Evolutionary conservation across 2,888 invertebrate genomes (phyloP), one percentile per base, ranked within the genome.

Genomic region (Ichneumon xanthorius): DNA sequence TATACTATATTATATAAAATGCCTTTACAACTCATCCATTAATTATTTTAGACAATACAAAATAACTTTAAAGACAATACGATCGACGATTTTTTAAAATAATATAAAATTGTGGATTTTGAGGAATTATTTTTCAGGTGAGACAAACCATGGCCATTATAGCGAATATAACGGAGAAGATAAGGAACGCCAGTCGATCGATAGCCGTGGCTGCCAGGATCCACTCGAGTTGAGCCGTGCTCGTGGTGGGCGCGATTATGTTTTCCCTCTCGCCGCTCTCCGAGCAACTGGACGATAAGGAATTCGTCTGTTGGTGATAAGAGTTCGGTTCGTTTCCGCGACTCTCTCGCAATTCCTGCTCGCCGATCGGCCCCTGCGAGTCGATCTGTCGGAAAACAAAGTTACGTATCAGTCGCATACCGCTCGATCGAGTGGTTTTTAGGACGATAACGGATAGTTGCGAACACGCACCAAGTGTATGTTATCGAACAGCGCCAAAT

Each of bases 191-290:
- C 70, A 96, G 91, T 75, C 96, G 95, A 92, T 96, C 96, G 78
- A 96, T 94, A 9, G 96, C 95, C 2, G 95, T 95, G 40, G 96
- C 96, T 67, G 96, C 90, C 16, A 96, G 92, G n/a, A 95, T 93
- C 96, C 96, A 96, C 90, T 96, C 96, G 50, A 95, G 94, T 88
- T 96, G 95, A 0, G 95, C 88, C 0, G 92, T 84, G 30, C 85
- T 90, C 70, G 89, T 90, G 2, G 88, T 70, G 2, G 91, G 89
- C 5, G 87, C 77, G 48, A 91, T 89, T 75, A 91, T 90, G 73
- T 90, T 90, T 79, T 91, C 89, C 26, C 88, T 88, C 37, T 93
- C 92, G 30, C 89, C 88, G 53, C 89, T 91, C 14, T 91, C 90
- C 16, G 87, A 88, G 78, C 88, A 89, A 33, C 87, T 89, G 2